phyloP scores from a whole-genome alignment of 2,113 vertebrate genomes.

The Microtus pennsylvanicus region DNA sequence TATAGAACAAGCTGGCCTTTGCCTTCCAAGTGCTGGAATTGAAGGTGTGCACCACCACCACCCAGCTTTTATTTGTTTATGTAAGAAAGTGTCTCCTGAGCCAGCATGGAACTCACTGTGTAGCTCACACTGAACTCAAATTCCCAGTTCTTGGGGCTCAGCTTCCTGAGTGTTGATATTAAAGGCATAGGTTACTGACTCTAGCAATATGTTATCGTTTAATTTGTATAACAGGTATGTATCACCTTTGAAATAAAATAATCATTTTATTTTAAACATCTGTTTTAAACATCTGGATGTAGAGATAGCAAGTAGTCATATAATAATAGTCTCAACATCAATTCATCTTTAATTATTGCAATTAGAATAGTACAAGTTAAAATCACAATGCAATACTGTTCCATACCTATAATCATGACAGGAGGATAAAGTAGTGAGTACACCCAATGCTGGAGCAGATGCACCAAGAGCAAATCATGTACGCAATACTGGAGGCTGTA shows the following conservation, averaged over 20 bases:
- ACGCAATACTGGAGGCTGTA: not conserved
- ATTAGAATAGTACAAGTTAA: not conserved
- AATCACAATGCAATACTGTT: not conserved
- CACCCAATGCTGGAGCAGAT: not conserved
- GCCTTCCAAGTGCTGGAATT: not conserved
- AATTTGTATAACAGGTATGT: not conserved
- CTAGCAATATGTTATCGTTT: not conserved
- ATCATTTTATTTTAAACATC: not conserved
- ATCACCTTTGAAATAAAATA: constrained; percentile 40
- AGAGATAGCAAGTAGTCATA: not conserved
- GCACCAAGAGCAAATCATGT: not conserved
- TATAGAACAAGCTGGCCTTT: not conserved
- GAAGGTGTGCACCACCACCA: not conserved
- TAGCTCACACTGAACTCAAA: not conserved
- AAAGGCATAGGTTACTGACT: not conserved
- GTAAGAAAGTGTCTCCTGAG: not conserved
- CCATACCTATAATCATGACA: not conserved
- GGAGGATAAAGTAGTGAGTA: not conserved
- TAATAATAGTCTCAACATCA: not conserved
- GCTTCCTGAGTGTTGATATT: not conserved
- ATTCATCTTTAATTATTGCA: constrained; percentile 10
- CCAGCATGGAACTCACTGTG: not conserved
- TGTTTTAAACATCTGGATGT: constrained; percentile 11
- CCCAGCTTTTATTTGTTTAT: not conserved
- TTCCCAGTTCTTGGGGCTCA: not conserved